phyloP scores from a whole-genome alignment of 1,140 invertebrate species.

The Thaumetopoea pityocampa region DNA sequence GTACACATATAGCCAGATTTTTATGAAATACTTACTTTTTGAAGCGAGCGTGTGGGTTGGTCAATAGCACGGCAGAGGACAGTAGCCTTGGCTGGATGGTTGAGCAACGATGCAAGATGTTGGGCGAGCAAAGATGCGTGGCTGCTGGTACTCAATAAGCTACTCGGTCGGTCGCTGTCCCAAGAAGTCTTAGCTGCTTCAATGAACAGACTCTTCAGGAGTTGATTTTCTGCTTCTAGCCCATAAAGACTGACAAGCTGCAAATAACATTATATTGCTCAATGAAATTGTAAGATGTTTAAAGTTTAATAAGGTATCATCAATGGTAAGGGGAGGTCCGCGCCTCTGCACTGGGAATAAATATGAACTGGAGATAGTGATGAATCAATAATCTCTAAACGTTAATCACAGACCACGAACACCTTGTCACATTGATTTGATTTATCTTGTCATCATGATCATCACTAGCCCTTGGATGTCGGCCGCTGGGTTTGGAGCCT shows the following conservation, averaged over 20 bases:
- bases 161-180: conserved; percentile 52
- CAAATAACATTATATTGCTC: conserved; percentile 13
- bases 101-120: conserved; percentile 52
- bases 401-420: no score
- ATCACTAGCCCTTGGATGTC: no score
- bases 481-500: no score
- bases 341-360: no score
- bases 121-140: conserved; percentile 59
- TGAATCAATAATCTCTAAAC: no score
- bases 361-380: no score
- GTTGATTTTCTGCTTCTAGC: conserved; percentile 68
- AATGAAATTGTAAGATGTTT: no score
- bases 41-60: conserved; percentile 48
- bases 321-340: no score
- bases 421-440: no score
- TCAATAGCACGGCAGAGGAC: conserved; percentile 66
- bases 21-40: conserved; percentile 62
- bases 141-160: conserved; percentile 38
- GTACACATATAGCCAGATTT: no score
- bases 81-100: conserved; percentile 64
- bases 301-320: no score
- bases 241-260: conserved; percentile 65
- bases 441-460: no score
- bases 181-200: conserved; percentile 59
- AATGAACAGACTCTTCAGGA: conserved; percentile 59